Percentiles rank a stretch among this genome's conserved stretches.
phyloP scores from a whole-genome alignment of 2,797 vertebrate genomes.

The Podarcis siculus region DNA sequence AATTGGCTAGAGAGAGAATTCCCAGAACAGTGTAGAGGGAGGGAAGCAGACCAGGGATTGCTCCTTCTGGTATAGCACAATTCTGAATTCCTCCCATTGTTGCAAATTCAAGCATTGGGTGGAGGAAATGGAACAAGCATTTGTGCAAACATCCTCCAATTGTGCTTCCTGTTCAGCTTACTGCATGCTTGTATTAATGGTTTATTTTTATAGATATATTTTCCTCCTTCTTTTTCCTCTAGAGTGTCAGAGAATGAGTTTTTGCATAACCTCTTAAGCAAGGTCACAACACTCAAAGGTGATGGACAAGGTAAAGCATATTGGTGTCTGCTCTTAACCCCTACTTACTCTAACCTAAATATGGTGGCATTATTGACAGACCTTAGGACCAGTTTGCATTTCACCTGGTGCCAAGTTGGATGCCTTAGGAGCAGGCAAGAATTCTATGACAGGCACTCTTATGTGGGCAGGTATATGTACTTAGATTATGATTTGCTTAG shows the following conservation, averaged over 20 bases:
- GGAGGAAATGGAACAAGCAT: background rate
- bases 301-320: constrained; percentile 91
- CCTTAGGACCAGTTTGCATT: background rate
- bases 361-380: background rate
- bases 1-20: no score
- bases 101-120: constrained; percentile 14
- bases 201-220: background rate
- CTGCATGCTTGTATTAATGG: background rate
- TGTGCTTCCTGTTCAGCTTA: background rate
- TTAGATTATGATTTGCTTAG: background rate
- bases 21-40: no score
- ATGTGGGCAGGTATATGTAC: background rate
- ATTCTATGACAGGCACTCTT: background rate
- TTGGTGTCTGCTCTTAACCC: background rate
- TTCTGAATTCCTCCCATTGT: no score
- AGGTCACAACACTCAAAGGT: constrained; percentile 89
- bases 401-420: background rate
- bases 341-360: background rate
- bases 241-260: constrained; percentile 95
- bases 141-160: no score
- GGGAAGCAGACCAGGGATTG: no score
- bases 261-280: constrained; percentile 91
- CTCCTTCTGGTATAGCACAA: no score
- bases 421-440: background rate
- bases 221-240: constrained; percentile 53